Evolutionary conservation across 37 sponge, comb jelly and placozoan genomes (phyloP).

Genomic region (Spongia lamella): DNA sequence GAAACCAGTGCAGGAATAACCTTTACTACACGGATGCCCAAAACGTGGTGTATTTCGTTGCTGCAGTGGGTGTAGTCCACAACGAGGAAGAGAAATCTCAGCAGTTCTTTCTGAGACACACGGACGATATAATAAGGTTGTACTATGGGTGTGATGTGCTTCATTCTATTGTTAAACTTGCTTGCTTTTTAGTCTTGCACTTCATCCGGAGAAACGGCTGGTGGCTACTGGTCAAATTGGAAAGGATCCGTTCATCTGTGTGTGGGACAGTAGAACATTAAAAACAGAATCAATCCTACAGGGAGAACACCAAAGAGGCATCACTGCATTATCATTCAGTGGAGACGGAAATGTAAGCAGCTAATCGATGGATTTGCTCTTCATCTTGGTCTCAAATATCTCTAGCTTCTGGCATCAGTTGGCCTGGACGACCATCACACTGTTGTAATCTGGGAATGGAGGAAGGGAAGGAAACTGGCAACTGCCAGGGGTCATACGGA

Average conservation of each 20-base stretch:
- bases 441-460: slow-evolving; percentile 90
- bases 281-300: slow-evolving; percentile 85
- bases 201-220: slow-evolving; percentile 85
- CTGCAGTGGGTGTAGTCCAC: slow-evolving; percentile 91
- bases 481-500: slow-evolving; percentile 72
- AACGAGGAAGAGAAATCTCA: slow-evolving; percentile 56
- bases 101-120: slow-evolving; percentile 87
- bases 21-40: slow-evolving; percentile 80
- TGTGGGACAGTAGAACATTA: slow-evolving; percentile 86
- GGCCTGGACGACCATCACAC: slow-evolving; percentile 89
- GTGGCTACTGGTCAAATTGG: slow-evolving; percentile 95
- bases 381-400: not conserved
- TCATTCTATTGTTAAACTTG: not conserved
- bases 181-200: slow-evolving; percentile 65
- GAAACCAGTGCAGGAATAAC: slow-evolving; percentile 95
- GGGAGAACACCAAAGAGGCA: slow-evolving; percentile 82
- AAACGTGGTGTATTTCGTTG: slow-evolving; percentile 94
- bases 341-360: slow-evolving; percentile 77
- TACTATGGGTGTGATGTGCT: not conserved
- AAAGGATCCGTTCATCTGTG: slow-evolving; percentile 82
- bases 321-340: slow-evolving; percentile 81
- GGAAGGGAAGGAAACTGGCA: slow-evolving; percentile 74
- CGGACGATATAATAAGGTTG: slow-evolving; percentile 94
- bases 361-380: not conserved
- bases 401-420: slow-evolving; percentile 79